phyloP scores from a whole-genome alignment of 1,140 invertebrate species.

The Babylonia areolata region DNA sequence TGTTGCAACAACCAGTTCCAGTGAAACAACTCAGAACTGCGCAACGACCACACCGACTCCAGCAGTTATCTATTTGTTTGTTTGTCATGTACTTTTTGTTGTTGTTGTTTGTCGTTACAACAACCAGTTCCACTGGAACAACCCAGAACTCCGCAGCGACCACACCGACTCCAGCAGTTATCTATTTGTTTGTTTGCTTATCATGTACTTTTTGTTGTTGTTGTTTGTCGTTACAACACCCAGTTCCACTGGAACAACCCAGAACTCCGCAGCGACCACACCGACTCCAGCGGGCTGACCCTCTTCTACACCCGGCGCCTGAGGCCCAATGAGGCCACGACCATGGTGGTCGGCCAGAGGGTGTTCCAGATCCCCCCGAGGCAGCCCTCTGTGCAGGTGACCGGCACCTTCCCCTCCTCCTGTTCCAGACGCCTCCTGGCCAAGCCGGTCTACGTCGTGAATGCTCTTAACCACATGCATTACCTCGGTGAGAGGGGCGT shows the following conservation, averaged over 20 bases:
- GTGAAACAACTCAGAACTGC: too few relatives aligned
- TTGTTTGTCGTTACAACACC: too few relatives aligned
- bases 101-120: too few relatives aligned
- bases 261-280: background rate
- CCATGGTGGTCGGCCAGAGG: background rate
- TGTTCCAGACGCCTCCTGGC: background rate
- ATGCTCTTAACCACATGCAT: background rate
- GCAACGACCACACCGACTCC: too few relatives aligned
- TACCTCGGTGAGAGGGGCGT: background rate
- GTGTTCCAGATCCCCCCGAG: background rate
- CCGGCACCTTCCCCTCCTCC: background rate
- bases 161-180: background rate
- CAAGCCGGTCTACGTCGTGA: background rate
- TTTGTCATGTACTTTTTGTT: too few relatives aligned
- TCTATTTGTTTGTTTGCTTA: too few relatives aligned
- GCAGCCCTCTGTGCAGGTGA: background rate
- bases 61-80: too few relatives aligned
- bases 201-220: too few relatives aligned
- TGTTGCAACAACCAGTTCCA: too few relatives aligned
- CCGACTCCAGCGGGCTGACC: background rate
- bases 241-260: constrained; percentile 46
- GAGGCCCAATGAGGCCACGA: background rate
- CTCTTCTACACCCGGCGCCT: background rate
- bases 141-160: background rate
- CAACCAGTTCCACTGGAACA: constrained; percentile 50